Percentiles rank a stretch among this genome's conserved stretches.
Conservation (phyloP, 2,113 vertebrate genomes). For the Malurus elegans region DNA sequence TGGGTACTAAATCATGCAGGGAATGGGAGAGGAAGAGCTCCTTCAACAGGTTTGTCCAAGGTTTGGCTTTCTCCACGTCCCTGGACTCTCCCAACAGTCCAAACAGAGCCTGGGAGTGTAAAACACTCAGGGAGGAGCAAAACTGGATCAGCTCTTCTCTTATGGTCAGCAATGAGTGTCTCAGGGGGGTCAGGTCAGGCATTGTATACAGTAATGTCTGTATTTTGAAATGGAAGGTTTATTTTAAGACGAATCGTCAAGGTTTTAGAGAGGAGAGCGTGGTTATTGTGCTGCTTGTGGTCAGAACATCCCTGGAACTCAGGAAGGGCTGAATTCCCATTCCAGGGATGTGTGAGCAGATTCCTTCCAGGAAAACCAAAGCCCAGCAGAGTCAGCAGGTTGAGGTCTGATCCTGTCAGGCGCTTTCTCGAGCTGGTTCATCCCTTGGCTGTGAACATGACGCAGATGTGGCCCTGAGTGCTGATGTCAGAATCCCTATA, state of each 20-base stretch:
- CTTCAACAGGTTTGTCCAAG: not conserved
- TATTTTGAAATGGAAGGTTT: too few species aligned
- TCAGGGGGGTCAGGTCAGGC: too few species aligned
- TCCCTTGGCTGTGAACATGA: slow-evolving; percentile 20
- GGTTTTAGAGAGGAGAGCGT: too few species aligned
- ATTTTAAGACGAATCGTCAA: too few species aligned
- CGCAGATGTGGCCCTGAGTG: slow-evolving; percentile 16
- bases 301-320: too few species aligned
- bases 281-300: too few species aligned
- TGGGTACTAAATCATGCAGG: not conserved
- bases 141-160: too few species aligned
- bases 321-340: too few species aligned
- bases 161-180: too few species aligned
- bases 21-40: not conserved
- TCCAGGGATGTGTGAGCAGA: not conserved
- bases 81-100: not conserved
- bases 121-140: too few species aligned
- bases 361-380: slow-evolving; percentile 60
- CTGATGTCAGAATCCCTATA: slow-evolving; percentile 5
- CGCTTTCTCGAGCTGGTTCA: not conserved
- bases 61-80: fast-evolving
- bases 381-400: slow-evolving; percentile 29
- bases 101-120: too few species aligned
- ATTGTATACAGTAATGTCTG: too few species aligned
- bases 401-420: slow-evolving; percentile 51